Percentiles rank a stretch among this genome's conserved stretches.
phyloP scores from a whole-genome alignment of 2,113 vertebrate genomes.

The Bombycilla garrulus region DNA sequence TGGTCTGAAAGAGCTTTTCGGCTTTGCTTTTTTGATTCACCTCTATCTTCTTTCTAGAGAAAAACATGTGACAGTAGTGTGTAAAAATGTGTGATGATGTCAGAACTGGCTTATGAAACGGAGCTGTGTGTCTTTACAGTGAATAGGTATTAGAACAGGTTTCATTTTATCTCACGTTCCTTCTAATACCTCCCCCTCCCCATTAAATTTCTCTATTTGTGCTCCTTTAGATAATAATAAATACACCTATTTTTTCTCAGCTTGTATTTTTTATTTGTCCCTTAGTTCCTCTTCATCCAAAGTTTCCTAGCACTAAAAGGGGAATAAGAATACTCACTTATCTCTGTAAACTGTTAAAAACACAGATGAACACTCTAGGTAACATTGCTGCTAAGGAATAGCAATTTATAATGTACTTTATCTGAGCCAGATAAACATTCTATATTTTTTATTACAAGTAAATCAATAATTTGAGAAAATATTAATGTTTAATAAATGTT shows the following conservation, averaged over 20 bases:
- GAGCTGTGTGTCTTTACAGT: neutral
- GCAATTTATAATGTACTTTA: neutral
- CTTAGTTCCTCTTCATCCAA: neutral
- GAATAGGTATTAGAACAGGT: neutral
- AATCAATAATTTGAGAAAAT: neutral
- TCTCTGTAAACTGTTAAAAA: neutral
- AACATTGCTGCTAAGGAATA: neutral
- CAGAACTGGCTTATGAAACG: neutral
- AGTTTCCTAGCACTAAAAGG: neutral
- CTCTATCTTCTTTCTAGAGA: conserved; percentile 35
- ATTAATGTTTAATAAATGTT: neutral
- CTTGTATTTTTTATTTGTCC: neutral
- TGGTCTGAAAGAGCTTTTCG: neutral
- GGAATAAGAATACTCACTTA: neutral
- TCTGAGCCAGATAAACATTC: neutral
- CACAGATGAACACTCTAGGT: neutral
- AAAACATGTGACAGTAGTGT: neutral
- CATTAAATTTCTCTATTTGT: neutral
- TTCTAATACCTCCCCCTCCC: neutral
- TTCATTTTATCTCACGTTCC: neutral
- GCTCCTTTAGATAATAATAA: neutral
- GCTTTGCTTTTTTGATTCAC: neutral
- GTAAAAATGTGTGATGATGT: neutral
- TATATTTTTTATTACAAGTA: neutral
- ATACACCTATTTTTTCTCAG: neutral